phyloP scores from a whole-genome alignment of 2,888 invertebrate species.

The Sipha maydis region DNA sequence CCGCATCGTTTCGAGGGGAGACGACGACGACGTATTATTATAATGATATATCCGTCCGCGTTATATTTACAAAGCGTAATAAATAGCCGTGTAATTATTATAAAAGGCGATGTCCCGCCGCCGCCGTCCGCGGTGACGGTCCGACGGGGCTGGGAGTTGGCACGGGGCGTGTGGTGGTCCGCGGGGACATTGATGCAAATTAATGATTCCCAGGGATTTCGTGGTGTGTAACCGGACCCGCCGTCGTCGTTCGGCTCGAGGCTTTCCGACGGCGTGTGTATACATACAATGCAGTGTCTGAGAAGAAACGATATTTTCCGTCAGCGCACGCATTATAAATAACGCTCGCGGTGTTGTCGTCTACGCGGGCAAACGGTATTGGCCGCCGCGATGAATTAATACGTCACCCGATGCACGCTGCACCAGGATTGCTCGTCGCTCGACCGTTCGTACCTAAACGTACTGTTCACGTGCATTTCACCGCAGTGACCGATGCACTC shows the following conservation, averaged over 20 bases:
- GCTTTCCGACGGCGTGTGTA: constrained; percentile 11
- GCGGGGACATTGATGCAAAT: constrained; percentile 59
- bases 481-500: not conserved
- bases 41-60: constrained; percentile 59
- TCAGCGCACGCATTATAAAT: no score
- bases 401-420: not conserved
- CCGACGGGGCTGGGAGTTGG: constrained; percentile 27
- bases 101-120: constrained; percentile 48
- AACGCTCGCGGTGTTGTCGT: no score
- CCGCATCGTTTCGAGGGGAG: constrained; percentile 13
- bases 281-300: not conserved
- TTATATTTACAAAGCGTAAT: constrained; percentile 59
- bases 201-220: constrained; percentile 57
- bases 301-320: no score
- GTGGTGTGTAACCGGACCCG: constrained; percentile 46
- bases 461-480: no score
- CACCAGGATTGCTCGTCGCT: not conserved
- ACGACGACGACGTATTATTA: constrained; percentile 43
- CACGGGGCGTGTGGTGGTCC: not conserved
- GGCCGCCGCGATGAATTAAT: not conserved
- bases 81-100: constrained; percentile 62
- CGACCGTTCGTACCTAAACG: no score
- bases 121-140: not conserved
- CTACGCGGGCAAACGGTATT: not conserved
- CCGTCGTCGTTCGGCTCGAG: constrained; percentile 34